These are phyloP conservation scores for Meriones unguiculatus DNA, from an alignment of 2,113 vertebrate genomes.

Conservation along the genomic window DNA sequence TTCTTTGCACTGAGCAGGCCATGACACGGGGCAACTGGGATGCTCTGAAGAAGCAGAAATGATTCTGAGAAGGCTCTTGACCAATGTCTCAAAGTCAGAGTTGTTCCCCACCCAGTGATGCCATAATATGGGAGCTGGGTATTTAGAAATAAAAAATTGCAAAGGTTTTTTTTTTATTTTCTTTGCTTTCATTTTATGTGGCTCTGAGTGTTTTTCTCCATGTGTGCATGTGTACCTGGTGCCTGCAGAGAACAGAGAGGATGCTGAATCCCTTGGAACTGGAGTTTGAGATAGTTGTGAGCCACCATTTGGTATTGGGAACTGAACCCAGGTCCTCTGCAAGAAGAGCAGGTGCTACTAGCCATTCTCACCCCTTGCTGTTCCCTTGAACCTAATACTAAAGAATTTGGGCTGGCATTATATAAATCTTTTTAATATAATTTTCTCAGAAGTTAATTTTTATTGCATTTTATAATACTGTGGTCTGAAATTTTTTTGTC, in stretches of 20 bases:
- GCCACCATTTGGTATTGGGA: background rate
- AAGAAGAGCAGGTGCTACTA: background rate
- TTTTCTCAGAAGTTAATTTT: constrained; percentile 37
- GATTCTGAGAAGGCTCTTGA: background rate
- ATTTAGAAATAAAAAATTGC: background rate
- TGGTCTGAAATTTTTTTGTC: background rate
- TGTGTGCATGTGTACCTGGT: background rate
- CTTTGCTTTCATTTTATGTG: too few species aligned
- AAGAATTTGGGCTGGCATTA: background rate
- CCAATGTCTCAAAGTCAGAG: background rate
- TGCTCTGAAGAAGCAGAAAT: background rate
- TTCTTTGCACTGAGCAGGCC: background rate
- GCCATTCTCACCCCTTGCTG: background rate
- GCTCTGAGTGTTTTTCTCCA: background rate
- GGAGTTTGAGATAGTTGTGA: background rate
- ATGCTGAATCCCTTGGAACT: background rate
- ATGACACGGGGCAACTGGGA: background rate
- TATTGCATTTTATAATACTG: background rate
- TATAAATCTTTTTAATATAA: background rate
- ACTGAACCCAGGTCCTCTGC: background rate
- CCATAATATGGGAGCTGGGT: background rate
- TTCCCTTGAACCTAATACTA: background rate
- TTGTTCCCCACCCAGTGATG: background rate
- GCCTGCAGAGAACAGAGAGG: background rate
- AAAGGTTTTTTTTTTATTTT: background rate